phyloP scores from a whole-genome alignment of 2,888 invertebrate species.

The Pimpla rufipes region DNA sequence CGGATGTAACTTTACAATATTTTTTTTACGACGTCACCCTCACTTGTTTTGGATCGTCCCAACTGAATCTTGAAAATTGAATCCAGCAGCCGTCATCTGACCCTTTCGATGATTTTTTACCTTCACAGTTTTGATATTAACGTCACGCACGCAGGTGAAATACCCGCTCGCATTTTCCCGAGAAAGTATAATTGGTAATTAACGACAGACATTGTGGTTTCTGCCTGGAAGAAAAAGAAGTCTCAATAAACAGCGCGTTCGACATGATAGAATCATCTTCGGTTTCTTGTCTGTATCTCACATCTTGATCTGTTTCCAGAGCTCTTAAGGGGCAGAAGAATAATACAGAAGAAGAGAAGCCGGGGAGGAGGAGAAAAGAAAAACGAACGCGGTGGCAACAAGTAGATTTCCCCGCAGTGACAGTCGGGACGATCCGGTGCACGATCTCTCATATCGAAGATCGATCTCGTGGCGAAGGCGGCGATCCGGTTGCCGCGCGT shows the following conservation, averaged over 20 bases:
- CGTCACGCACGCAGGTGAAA: constrained; percentile 20
- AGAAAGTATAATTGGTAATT: constrained; percentile 65
- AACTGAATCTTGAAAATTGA: constrained; percentile 60
- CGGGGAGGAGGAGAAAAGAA: constrained; percentile 3
- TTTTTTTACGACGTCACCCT: no score
- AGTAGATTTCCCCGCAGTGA: constrained; percentile 29
- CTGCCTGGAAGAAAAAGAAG: neutral
- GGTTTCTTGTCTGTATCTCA: neutral
- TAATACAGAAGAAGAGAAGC: constrained; percentile 10
- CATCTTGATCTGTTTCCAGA: constrained; percentile 39
- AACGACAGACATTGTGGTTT: constrained; percentile 38
- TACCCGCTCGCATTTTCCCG: constrained; percentile 45
- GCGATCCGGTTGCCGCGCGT: constrained; percentile 38
- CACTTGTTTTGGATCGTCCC: constrained; percentile 22
- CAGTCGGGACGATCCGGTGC: constrained; percentile 11
- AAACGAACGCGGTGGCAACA: constrained; percentile 12
- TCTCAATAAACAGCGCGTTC: neutral
- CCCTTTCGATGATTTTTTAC: constrained; percentile 32
- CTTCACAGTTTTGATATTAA: constrained; percentile 34
- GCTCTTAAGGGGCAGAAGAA: constrained; percentile 3
- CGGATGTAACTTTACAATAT: no score
- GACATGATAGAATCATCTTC: neutral
- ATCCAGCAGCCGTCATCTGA: constrained; percentile 31
- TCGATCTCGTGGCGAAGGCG: constrained; percentile 46
- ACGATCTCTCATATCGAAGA: constrained; percentile 61